Base-by-base conservation (phyloP, 2,797 vertebrate genomes). In the Malacoctenus gilli region DNA sequence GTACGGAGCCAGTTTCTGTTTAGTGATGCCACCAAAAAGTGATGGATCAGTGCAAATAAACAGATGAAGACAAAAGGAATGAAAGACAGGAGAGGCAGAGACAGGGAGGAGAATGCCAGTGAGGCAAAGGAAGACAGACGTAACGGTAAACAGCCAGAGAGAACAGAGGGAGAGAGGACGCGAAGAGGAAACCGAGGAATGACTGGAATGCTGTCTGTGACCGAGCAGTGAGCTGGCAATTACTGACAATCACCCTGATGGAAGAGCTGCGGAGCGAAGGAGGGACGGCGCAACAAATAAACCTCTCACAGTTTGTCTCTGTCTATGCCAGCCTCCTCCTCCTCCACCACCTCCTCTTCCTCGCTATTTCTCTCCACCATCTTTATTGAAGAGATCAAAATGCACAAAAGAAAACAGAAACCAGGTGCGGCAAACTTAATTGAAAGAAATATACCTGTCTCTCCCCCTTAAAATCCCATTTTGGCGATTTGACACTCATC, bases 161-260 rank as follows among this genome's bases (percentile, higher is more conserved):
- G 31, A 40, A 67, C 15, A 20, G 34, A 48, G 50, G 18, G 15
- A 34, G 36, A 20, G n/a, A 47, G 40, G 48, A 40, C 48, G 58
- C 4, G 46, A 18, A 58, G 34, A 44, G 31, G 32, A n/a, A 19
- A 63, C 49, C 4, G 30, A 72, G 59, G 18, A 0, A 48, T 46
- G 68, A 62, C 74, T 66, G 71, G 56, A 74, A 63, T 13, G 31
- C 59, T 16, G 63, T 59, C 68, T 62, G 62, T 62, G 79, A 82
- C 8, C 4, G 60, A 82, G 65, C 67, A 59, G 65, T 41, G 43
- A 80, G 52, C 36, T 65, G 65, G 71, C 75, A 80, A 85, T 86
- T 72, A 84, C 79, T 71, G 74, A 76, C 82, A 72, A 75, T 82
- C 79, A 75, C 50, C 43, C 12, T 84, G 80, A 84, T 65, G 68